A percentile compares a stretch with the other conserved stretches of the same genome.
phyloP scores from a whole-genome alignment of 2,797 vertebrate genomes.

The Florisuga fusca region DNA sequence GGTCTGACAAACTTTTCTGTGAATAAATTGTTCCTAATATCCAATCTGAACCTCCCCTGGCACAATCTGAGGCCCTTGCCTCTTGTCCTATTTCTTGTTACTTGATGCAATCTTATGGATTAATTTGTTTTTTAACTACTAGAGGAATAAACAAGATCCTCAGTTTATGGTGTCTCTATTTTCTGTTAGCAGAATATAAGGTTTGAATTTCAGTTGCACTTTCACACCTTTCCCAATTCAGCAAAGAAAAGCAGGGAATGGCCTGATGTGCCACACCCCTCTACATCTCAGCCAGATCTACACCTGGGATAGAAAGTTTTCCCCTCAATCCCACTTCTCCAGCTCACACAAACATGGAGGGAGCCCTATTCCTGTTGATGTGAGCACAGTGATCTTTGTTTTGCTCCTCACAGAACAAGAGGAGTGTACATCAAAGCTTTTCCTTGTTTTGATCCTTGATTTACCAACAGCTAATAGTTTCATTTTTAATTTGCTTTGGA shows the following conservation, averaged over 20 bases:
- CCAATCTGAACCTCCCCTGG: too few species aligned
- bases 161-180: neutral
- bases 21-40: too few species aligned
- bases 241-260: neutral
- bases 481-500: neutral
- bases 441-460: neutral
- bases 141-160: neutral
- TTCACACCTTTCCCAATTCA: neutral
- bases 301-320: too few species aligned
- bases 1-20: too few species aligned
- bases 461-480: neutral
- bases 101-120: neutral
- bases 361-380: neutral
- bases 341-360: neutral
- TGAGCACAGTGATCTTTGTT: neutral
- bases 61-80: too few species aligned
- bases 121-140: neutral
- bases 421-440: neutral
- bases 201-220: neutral
- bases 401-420: neutral
- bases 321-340: neutral
- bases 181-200: accelerated
- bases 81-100: too few species aligned
- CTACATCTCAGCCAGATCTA: neutral
- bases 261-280: neutral